Evolutionary conservation across 2,113 vertebrate species (phyloP).

Genomic region (Pardalotus punctatus): DNA sequence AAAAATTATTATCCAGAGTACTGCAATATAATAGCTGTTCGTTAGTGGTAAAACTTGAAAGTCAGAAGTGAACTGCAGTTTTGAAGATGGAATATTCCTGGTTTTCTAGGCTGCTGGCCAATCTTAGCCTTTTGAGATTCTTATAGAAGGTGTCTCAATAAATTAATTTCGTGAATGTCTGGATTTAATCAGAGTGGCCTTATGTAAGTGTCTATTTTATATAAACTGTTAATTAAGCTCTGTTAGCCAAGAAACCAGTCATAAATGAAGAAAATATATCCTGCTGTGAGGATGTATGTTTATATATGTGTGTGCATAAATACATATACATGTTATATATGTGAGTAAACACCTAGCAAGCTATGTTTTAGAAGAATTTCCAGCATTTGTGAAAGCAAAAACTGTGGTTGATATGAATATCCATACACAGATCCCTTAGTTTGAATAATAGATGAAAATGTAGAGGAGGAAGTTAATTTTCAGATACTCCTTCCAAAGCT

Average conservation of each 20-base stretch:
- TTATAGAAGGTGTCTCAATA: background rate
- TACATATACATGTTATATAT: background rate
- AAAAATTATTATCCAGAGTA: background rate
- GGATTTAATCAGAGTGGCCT: background rate
- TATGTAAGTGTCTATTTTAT: background rate
- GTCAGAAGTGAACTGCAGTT: background rate
- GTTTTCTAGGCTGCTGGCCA: background rate
- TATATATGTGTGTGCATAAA: background rate
- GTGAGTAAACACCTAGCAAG: background rate
- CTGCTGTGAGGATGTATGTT: background rate
- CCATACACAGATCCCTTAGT: background rate
- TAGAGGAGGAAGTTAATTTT: constrained; percentile 7
- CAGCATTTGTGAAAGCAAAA: background rate
- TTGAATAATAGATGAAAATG: background rate
- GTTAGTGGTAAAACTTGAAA: background rate
- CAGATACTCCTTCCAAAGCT: background rate
- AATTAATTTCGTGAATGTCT: background rate
- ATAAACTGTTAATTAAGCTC: background rate
- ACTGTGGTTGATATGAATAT: background rate
- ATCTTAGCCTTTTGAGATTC: background rate
- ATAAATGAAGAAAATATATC: background rate
- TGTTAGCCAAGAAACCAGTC: background rate
- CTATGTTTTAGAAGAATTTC: background rate
- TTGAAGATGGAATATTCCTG: background rate
- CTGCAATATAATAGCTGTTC: background rate